A percentile compares a stretch with the other conserved stretches of the same genome.
phyloP scores from a whole-genome alignment of 2,797 vertebrate species.

The Onychomys leucogaster region DNA sequence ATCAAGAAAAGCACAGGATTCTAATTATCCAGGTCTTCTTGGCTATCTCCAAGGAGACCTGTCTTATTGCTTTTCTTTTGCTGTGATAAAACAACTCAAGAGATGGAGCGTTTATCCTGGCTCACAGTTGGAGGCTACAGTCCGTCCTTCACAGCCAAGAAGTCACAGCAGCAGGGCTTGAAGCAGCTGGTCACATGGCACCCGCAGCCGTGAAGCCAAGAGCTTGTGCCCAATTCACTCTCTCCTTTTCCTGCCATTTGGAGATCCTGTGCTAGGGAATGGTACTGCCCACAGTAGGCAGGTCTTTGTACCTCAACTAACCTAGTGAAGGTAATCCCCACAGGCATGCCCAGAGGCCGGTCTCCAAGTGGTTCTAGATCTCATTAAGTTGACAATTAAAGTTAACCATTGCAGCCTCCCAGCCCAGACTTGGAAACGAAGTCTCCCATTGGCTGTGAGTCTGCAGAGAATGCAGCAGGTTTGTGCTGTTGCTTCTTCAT shows the following conservation, averaged over 20 bases:
- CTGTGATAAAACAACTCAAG: background rate
- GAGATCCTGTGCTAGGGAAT: background rate
- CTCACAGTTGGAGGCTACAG: background rate
- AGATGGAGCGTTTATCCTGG: background rate
- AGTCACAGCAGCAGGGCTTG: background rate
- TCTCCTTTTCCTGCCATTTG: background rate
- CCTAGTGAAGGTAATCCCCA: background rate
- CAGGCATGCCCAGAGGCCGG: background rate
- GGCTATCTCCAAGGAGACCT: background rate
- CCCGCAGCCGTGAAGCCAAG: background rate
- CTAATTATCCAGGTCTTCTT: background rate
- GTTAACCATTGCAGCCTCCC: background rate
- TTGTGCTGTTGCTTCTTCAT: background rate
- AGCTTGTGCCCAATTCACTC: background rate
- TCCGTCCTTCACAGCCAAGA: background rate
- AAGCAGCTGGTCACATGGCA: background rate
- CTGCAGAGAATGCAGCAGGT: background rate
- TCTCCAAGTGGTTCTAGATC: background rate
- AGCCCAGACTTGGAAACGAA: background rate
- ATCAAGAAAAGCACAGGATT: background rate
- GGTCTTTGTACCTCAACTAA: background rate
- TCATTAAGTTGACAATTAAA: background rate
- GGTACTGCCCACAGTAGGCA: background rate
- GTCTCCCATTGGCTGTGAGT: background rate
- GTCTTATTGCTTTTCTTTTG: background rate